Conservation (phyloP, 1,140 invertebrate species). For the Cotesia vestalis region DNA sequence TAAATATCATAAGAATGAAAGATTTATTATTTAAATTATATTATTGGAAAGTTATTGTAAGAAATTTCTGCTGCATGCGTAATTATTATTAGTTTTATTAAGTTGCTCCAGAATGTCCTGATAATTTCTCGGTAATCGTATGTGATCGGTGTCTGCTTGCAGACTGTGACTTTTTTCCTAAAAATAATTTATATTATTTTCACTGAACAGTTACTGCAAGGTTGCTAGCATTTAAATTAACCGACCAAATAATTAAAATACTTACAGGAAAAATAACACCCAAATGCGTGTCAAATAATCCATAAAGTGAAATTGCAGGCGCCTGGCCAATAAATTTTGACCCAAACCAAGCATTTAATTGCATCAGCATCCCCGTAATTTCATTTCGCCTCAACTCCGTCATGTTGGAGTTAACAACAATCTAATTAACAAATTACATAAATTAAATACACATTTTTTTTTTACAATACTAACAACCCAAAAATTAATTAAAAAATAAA, state of each 20-base stretch:
- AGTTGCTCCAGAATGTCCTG: slow-evolving; percentile 18
- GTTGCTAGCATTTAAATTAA: slow-evolving; percentile 36
- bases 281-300: slow-evolving; percentile 69
- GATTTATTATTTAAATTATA: no score
- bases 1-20: no score
- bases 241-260: slow-evolving; percentile 32
- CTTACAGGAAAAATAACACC: slow-evolving; percentile 75
- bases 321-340: slow-evolving; percentile 68
- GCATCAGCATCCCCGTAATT: slow-evolving; percentile 72
- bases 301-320: slow-evolving; percentile 73
- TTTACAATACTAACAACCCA: no score
- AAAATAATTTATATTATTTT: slow-evolving; percentile 32
- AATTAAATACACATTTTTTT: no score
- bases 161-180: slow-evolving; percentile 49
- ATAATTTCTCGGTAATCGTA: slow-evolving; percentile 19
- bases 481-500: slow-evolving; percentile 19
- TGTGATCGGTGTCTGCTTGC: slow-evolving; percentile 19
- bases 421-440: slow-evolving; percentile 52
- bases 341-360: slow-evolving; percentile 76
- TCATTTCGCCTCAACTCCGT: slow-evolving; percentile 69
- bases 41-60: no score
- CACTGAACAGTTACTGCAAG: no score
- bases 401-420: slow-evolving; percentile 69
- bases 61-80: no score
- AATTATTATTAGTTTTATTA: not conserved